Percentiles rank a stretch among this genome's conserved stretches.
Evolutionary conservation across 2,888 invertebrate genomes (phyloP).

Genomic region (Eueremaeus valkanovi): DNA sequence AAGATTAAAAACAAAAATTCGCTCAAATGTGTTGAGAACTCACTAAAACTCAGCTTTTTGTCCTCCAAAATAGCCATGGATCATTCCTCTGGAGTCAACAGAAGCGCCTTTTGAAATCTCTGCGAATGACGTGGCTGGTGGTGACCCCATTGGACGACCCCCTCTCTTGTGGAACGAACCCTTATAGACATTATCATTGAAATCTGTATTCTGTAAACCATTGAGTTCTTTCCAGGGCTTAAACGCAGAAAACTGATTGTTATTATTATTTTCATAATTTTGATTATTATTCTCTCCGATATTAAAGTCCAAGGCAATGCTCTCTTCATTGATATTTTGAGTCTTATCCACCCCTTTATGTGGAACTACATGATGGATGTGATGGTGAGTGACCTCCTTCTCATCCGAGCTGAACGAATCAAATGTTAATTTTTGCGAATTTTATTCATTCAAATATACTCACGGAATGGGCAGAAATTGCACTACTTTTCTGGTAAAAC

Average conservation of each 20-base stretch:
- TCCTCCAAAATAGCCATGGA: not conserved
- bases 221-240: too few relatives aligned
- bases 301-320: not conserved
- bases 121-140: not conserved
- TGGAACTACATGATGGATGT: constrained; percentile 22
- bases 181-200: not conserved
- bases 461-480: too few relatives aligned
- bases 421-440: too few relatives aligned
- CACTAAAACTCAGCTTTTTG: constrained; percentile 23
- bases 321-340: not conserved
- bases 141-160: not conserved
- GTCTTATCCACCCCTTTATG: not conserved
- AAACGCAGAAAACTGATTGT: not conserved
- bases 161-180: not conserved
- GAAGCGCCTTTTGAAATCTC: not conserved
- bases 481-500: too few relatives aligned
- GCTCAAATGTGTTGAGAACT: not conserved
- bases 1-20: not conserved
- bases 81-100: not conserved
- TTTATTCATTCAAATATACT: too few relatives aligned
- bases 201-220: too few relatives aligned
- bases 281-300: not conserved
- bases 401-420: not conserved
- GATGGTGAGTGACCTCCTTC: constrained; percentile 21
- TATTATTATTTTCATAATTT: not conserved